Conservation (phyloP, 1,140 invertebrate species). For the Papilio polyxenes region DNA sequence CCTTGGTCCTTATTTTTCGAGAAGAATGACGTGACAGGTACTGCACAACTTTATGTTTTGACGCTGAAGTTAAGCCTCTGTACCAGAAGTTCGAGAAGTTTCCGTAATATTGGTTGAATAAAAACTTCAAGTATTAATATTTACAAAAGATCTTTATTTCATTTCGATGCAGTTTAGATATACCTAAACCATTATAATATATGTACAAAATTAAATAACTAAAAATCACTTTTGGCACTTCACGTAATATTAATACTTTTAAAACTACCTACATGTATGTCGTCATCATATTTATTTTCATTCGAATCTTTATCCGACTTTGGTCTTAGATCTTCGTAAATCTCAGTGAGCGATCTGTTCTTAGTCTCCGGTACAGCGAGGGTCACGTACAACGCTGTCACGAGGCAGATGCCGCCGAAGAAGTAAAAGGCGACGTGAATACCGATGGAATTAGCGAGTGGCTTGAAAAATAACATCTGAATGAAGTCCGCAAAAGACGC, state of each 20-base stretch:
- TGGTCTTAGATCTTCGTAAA: constrained; percentile 48
- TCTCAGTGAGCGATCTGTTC: constrained; percentile 51
- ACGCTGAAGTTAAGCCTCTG: too few relatives aligned
- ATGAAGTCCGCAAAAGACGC: constrained; percentile 47
- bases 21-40: too few relatives aligned
- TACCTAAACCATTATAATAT: background rate
- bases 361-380: constrained; percentile 59
- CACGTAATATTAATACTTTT: background rate
- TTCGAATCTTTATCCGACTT: constrained; percentile 19
- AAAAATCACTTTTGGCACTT: background rate
- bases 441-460: constrained; percentile 47
- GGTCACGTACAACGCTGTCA: constrained; percentile 47
- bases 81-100: too few relatives aligned
- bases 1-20: too few relatives aligned
- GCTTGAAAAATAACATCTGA: constrained; percentile 50
- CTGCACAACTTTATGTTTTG: too few relatives aligned
- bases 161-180: background rate
- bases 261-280: background rate
- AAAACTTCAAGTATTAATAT: background rate
- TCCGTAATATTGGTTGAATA: background rate
- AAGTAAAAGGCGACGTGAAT: constrained; percentile 55
- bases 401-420: constrained; percentile 53
- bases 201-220: constrained; percentile 16
- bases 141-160: constrained; percentile 5
- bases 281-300: background rate